Base-by-base conservation (phyloP, 2,797 vertebrate genomes). In the Hippopotamyrus pictus region DNA sequence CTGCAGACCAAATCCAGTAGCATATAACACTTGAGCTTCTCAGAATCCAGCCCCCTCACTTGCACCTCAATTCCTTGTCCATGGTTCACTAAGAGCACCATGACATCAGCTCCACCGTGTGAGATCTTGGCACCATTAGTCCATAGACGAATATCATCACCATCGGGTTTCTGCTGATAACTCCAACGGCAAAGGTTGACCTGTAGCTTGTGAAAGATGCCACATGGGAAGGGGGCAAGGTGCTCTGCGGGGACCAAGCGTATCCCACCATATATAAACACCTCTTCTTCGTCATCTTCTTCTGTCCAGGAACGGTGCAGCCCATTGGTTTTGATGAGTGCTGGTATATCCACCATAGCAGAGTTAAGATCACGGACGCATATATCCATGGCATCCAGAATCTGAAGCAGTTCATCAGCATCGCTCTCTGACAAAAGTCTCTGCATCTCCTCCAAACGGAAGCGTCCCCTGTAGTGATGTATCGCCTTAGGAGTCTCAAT, bases 161-260 rank as follows among this genome's bases (percentile, higher is more conserved):
- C 97, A 90, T 98, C 98, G 0, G 97, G 90, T 90, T 97, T 97
- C 92, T 99, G 98, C 92, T 99, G 98, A 94, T 98, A 97, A 95
- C 97, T 96, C 98, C 98, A 99, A 87, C 98, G 96, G 90, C 98
- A 99, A 17, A 99, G 95, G 93, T 99, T 99, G 86, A 99, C 98
- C 93, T 99, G 98, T 91, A 99, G 96, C 93, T 99, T 99, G 95
- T 99, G 97, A 89, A 99, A 99, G 91, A 99, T 96, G 93, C 98
- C 98, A 25, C 98, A 99, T 0, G 98, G 98, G 93, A 99, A 98
- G 0, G 98, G 97, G 0, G 98, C 96, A 51, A 99, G 96, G 93
- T 99, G 98, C 95, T 99, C 98, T 1, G 97, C 97, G 0, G 98
- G 98, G 90, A 99, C 98, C 0, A 99, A 94, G 33, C 98, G 96